Percentiles rank a stretch among this genome's conserved stretches.
phyloP scores from a whole-genome alignment of 2,113 vertebrate species.

The Colaptes auratus region DNA sequence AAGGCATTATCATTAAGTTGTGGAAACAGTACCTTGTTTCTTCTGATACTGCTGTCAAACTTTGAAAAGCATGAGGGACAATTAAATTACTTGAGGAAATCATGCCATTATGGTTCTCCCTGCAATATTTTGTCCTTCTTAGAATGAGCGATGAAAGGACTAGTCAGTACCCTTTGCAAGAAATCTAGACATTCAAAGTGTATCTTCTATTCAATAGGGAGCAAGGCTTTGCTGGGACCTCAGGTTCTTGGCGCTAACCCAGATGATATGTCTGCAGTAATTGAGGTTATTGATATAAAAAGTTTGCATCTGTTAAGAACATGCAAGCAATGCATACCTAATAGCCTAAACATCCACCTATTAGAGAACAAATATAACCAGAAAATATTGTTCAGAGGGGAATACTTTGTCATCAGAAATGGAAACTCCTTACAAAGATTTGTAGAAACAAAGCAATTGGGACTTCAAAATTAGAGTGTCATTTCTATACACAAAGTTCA shows the following conservation, averaged over 20 bases:
- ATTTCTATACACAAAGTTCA: neutral
- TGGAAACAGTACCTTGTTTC: slow-evolving; percentile 50
- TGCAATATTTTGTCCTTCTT: slow-evolving; percentile 29
- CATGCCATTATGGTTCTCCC: slow-evolving; percentile 15
- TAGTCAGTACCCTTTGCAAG: neutral
- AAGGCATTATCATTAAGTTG: slow-evolving; percentile 45
- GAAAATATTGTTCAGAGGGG: neutral
- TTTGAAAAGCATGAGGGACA: slow-evolving; percentile 14
- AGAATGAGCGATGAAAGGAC: slow-evolving; percentile 12
- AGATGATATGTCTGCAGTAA: neutral
- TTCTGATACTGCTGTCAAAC: slow-evolving; percentile 42
- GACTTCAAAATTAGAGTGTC: neutral
- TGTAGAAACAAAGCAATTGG: neutral
- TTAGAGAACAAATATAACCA: neutral
- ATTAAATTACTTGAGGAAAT: slow-evolving; percentile 63
- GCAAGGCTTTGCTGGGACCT: neutral
- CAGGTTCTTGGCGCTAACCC: neutral
- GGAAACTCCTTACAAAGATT: neutral
- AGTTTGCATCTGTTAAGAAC: neutral
- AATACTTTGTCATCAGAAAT: neutral
- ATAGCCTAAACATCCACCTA: neutral
- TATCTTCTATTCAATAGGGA: neutral
- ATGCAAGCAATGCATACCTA: neutral
- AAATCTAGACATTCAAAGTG: neutral
- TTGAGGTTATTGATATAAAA: neutral